Percentiles rank a stretch among this genome's conserved stretches.
phyloP scores from a whole-genome alignment of 2,888 invertebrate species.

The Sicus ferrugineus region DNA sequence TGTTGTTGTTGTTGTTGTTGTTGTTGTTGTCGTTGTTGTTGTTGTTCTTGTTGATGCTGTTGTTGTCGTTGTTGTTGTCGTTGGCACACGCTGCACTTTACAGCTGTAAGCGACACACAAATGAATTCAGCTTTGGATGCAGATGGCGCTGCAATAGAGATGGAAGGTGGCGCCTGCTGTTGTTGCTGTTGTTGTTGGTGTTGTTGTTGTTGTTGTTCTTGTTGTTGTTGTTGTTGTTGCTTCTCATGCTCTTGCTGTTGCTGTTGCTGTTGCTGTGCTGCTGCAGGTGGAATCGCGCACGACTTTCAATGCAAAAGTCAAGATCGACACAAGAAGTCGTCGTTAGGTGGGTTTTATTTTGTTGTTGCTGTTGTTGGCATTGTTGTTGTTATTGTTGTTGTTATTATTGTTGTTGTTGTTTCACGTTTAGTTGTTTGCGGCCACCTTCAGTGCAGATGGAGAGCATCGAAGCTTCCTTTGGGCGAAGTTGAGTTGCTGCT shows the following conservation, averaged over 20 bases:
- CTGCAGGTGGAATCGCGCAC: constrained; percentile 60
- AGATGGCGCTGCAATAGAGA: constrained; percentile 16
- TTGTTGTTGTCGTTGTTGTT: constrained; percentile 24
- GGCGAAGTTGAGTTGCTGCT: constrained; percentile 37
- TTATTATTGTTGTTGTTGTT: constrained; percentile 20
- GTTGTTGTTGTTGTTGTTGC: constrained; percentile 8
- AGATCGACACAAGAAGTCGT: constrained; percentile 54
- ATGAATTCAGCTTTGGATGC: constrained; percentile 17
- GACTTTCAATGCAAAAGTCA: constrained; percentile 62
- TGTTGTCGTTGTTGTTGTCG: constrained; percentile 31
- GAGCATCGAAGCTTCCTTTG: constrained; percentile 54
- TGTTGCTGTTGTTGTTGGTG: constrained; percentile 6
- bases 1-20: constrained; percentile 17
- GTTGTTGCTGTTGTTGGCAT: constrained; percentile 38
- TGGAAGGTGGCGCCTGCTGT: constrained; percentile 15
- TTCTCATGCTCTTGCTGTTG: constrained; percentile 40
- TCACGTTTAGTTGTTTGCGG: background rate
- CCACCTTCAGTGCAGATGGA: background rate
- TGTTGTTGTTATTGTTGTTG: constrained; percentile 40
- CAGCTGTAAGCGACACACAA: constrained; percentile 30
- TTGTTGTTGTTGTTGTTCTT: constrained; percentile 9
- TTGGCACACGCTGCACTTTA: constrained; percentile 34
- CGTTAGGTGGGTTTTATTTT: constrained; percentile 45
- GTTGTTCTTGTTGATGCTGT: background rate
- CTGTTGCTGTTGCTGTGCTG: constrained; percentile 33